phyloP scores from a whole-genome alignment of 1,140 invertebrate genomes.

The Drosophila nebulosa region DNA sequence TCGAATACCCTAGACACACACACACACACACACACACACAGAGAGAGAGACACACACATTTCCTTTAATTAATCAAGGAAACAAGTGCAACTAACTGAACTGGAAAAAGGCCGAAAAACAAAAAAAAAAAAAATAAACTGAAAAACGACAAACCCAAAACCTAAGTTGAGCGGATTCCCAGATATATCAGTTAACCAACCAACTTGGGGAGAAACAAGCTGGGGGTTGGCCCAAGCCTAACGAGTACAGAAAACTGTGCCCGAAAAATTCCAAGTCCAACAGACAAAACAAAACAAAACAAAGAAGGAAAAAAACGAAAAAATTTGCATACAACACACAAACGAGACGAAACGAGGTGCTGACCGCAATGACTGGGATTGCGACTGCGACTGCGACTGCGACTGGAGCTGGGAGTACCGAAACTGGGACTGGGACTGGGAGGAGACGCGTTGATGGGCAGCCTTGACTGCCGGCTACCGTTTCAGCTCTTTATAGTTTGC shows the following conservation, averaged over 20 bases:
- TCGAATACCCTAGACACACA: not conserved
- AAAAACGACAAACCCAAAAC: constrained; percentile 17
- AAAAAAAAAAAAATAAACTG: constrained; percentile 1
- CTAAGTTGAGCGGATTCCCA: constrained; percentile 37
- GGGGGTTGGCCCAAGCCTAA: constrained; percentile 42
- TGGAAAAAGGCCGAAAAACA: constrained; percentile 9
- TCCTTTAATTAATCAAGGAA: constrained; percentile 73
- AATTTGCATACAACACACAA: constrained; percentile 79
- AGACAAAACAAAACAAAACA: constrained; percentile 36
- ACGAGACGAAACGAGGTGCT: constrained; percentile 46
- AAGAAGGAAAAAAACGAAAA: constrained; percentile 31
- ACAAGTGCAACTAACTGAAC: constrained; percentile 65
- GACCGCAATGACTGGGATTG: constrained; percentile 33
- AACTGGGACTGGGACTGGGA: not conserved
- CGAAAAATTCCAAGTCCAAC: constrained; percentile 50
- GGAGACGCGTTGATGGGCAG: constrained; percentile 57
- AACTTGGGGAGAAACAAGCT: constrained; percentile 3
- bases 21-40: not conserved
- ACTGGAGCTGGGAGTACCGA: not conserved
- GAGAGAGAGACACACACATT: constrained; percentile 1
- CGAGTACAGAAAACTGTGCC: constrained; percentile 42
- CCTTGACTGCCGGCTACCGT: constrained; percentile 62
- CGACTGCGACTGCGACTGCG: not conserved
- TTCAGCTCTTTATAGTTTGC: constrained; percentile 50
- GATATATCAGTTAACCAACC: constrained; percentile 58